Evolutionary conservation across 2,113 vertebrate species (phyloP), one percentile per base, ranked within the genome.

Genomic region (Talpa occidentalis): DNA sequence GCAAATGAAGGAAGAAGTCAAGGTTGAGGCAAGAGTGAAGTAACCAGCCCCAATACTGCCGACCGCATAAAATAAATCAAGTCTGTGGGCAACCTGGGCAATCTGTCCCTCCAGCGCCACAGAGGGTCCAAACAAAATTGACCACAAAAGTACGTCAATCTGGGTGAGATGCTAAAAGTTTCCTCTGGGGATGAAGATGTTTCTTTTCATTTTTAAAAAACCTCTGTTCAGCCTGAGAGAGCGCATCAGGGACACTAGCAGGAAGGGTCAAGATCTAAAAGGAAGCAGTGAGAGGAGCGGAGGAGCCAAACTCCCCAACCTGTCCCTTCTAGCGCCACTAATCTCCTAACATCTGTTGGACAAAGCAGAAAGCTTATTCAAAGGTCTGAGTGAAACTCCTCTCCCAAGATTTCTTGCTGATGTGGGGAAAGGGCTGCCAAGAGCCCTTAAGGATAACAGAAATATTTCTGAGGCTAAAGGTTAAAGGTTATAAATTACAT

Each of bases 361-460:
- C 79, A 96, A 95, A 98, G 86, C 94, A 95, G 86, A 96, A 97
- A 97, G 70, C 81, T 90, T 84, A 77, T 82, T 96, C 95, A 97
- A 95, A 98, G 98, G 98, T 98, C 97, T 98, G 82, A 81, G 76
- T 79, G 94, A 73, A 80, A 96, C 84, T 97, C 95, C 44, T 97
- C 97, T 93, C 97, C 86, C 95, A 96, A 94, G 96, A 84, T 97
- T 98, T 98, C 98, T 96, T 98, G 98, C 98, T 98, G 97, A 98
- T 97, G 30, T 90, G 69, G 0, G 14, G 81, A 96, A 98, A 98
- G 97, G 69, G 86, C 94, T 97, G 98, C 98, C 98, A 98, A 97
- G 96, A 98, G 96, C 96, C 92, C 97, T 97, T 89, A 95, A 95
- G 96, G 97, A 97, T 96, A 95, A 97, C 96, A 97, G 94, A 98